Conservation (phyloP, 2,113 vertebrate species). For the Pelodiscus sinensis region DNA sequence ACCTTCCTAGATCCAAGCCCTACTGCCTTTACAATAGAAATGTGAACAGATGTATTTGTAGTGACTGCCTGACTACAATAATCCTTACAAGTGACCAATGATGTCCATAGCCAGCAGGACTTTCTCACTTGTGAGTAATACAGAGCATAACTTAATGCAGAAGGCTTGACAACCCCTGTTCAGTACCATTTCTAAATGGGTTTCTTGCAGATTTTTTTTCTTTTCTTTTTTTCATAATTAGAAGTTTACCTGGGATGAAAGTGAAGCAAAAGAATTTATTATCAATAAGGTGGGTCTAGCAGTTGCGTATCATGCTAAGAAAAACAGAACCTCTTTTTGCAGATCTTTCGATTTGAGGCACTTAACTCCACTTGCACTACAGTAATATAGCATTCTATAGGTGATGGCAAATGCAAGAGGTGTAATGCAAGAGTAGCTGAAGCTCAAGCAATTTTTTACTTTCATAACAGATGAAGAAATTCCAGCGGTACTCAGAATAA, state of each 20-base stretch:
- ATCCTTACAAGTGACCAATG: background rate
- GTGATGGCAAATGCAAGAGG: background rate
- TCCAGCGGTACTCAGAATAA: too few species aligned
- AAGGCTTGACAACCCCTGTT: background rate
- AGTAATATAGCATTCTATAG: background rate
- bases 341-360: background rate
- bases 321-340: background rate
- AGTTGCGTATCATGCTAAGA: background rate
- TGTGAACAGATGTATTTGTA: background rate
- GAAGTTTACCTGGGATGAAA: background rate
- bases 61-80: background rate
- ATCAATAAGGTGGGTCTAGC: constrained; percentile 11
- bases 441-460: too few species aligned
- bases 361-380: background rate
- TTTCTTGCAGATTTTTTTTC: background rate
- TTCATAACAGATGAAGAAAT: too few species aligned
- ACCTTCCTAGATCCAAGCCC: background rate
- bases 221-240: background rate
- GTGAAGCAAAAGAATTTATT: constrained; percentile 7
- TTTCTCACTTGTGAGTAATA: background rate
- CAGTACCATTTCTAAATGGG: background rate
- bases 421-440: too few species aligned
- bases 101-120: background rate
- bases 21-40: background rate
- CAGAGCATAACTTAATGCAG: background rate